Conservation (phyloP, 1,140 invertebrate species). For the Mya arenaria region DNA sequence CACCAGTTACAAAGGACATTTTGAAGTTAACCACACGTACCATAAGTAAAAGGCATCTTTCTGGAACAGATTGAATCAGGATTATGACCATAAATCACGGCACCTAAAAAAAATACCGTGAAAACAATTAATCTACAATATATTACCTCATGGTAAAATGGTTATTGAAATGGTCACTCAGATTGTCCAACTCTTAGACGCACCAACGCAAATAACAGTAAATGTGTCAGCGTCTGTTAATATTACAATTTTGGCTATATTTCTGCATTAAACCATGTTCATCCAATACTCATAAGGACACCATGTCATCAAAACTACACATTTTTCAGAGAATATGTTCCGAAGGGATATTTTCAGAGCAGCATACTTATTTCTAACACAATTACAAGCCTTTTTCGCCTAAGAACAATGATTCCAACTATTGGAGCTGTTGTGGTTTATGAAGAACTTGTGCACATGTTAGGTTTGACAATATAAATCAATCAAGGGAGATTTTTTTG, state of each 20-base stretch:
- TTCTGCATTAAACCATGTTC: background rate
- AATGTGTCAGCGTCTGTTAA: background rate
- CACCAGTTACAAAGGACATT: no score
- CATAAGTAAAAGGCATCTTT: background rate
- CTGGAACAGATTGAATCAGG: background rate
- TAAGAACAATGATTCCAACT: background rate
- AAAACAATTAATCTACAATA: background rate
- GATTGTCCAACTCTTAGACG: background rate
- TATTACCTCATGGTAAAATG: background rate
- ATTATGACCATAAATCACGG: background rate
- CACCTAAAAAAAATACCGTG: no score
- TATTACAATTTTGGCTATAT: background rate
- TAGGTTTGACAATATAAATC: background rate
- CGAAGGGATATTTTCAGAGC: no score
- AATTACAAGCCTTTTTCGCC: background rate
- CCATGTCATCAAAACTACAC: no score
- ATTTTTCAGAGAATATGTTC: no score
- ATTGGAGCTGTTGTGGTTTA: background rate
- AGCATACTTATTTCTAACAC: background rate
- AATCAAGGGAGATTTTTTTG: background rate
- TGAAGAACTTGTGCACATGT: background rate
- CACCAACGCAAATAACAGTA: no score
- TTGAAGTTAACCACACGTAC: no score
- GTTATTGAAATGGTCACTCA: background rate
- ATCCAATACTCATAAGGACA: background rate